phyloP scores from a whole-genome alignment of 2,888 invertebrate species.

The Steromphala cineraria region DNA sequence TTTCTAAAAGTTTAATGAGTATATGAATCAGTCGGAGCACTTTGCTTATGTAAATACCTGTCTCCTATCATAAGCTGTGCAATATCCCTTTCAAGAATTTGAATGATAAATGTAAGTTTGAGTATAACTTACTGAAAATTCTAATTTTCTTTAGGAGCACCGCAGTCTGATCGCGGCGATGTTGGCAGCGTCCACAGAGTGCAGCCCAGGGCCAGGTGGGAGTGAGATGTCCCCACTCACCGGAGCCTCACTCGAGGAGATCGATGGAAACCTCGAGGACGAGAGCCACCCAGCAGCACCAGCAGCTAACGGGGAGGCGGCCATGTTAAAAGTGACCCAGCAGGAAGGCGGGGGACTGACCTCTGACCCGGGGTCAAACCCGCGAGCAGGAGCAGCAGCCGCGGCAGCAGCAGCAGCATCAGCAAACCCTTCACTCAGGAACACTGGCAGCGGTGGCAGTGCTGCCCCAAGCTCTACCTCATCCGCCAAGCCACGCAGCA shows the following conservation, averaged over 20 bases:
- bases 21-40: no score
- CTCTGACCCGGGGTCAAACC: background rate
- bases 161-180: slow-evolving; percentile 54
- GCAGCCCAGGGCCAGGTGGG: slow-evolving; percentile 33
- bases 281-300: slow-evolving; percentile 32
- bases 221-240: slow-evolving; percentile 6
- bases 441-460: slow-evolving; percentile 27
- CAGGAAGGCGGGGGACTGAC: background rate
- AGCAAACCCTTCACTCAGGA: background rate
- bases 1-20: no score
- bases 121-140: no score
- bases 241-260: slow-evolving; percentile 44
- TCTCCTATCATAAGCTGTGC: no score
- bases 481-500: slow-evolving; percentile 10
- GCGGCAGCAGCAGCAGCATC: slow-evolving; percentile 4
- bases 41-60: no score
- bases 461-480: slow-evolving; percentile 26
- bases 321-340: slow-evolving; percentile 27
- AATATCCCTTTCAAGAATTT: no score
- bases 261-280: slow-evolving; percentile 45
- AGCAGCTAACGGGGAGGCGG: slow-evolving; percentile 19
- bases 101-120: no score
- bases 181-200: slow-evolving; percentile 44
- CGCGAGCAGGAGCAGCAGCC: background rate
- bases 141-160: slow-evolving; percentile 54